Percentiles rank a stretch among this genome's conserved stretches.
These are phyloP conservation scores for Sebastes variabilis DNA, from an alignment of 2,797 vertebrate species.

Conservation along the genomic window DNA sequence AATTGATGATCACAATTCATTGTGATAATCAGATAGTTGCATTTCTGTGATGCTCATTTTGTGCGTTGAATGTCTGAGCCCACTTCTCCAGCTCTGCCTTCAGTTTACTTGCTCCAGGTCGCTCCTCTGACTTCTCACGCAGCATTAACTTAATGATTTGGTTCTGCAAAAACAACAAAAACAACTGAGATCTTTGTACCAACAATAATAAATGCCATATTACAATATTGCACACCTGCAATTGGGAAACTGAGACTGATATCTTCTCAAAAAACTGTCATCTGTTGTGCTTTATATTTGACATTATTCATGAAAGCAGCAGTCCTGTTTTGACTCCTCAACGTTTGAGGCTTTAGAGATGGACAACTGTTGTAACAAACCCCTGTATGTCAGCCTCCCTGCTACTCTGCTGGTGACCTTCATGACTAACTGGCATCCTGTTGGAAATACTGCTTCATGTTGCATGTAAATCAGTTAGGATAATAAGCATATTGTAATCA, in stretches of 20 bases:
- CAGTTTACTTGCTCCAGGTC: conserved; percentile 64
- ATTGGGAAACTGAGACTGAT: fast-evolving
- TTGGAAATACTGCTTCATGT: not conserved
- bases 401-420: too few species aligned
- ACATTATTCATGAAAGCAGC: not conserved
- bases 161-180: conserved; percentile 48
- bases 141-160: conserved; percentile 70
- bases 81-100: conserved; percentile 33
- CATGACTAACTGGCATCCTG: too few species aligned
- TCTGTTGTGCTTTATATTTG: not conserved
- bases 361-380: not conserved
- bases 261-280: not conserved
- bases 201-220: not conserved
- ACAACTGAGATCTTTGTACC: not conserved
- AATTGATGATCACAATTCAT: not conserved
- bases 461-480: not conserved
- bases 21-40: conserved; percentile 37
- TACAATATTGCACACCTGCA: not conserved
- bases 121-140: conserved; percentile 37
- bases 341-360: too few species aligned
- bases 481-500: conserved; percentile 16
- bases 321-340: too few species aligned
- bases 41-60: not conserved
- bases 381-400: not conserved
- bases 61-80: fast-evolving